Conservation (phyloP, 2,888 invertebrate species). For the Diogma glabrata region DNA sequence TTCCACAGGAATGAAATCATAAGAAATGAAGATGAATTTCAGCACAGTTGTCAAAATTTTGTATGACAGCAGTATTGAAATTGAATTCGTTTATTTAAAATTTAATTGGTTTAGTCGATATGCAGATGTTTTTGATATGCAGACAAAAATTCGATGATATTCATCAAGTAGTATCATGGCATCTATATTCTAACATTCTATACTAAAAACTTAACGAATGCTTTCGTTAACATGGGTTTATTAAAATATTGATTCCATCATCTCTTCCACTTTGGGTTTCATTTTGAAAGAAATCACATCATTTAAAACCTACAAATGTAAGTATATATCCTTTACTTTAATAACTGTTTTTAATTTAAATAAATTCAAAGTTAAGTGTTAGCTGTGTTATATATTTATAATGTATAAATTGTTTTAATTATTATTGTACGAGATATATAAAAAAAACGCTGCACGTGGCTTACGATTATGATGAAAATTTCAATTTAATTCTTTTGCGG, state of each 20-base stretch:
- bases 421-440: neutral
- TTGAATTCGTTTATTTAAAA: no score
- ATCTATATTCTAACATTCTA: neutral
- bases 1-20: no score
- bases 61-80: no score
- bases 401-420: neutral
- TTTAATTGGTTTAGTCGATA: no score
- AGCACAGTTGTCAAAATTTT: no score
- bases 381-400: neutral
- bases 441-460: constrained; percentile 4
- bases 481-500: constrained; percentile 37
- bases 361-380: neutral
- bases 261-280: constrained; percentile 8
- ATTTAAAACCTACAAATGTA: neutral
- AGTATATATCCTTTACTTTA: neutral
- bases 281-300: constrained; percentile 10
- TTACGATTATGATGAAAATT: constrained; percentile 28
- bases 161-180: no score
- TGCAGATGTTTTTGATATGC: no score
- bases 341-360: no score
- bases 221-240: neutral
- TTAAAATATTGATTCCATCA: neutral
- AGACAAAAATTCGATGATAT: no score
- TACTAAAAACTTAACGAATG: neutral
- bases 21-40: no score